A percentile compares a stretch with the other conserved stretches of the same genome.
These are phyloP conservation scores for Pholis gunnellus DNA, from an alignment of 2,113 vertebrate species.

Conservation along the genomic window DNA sequence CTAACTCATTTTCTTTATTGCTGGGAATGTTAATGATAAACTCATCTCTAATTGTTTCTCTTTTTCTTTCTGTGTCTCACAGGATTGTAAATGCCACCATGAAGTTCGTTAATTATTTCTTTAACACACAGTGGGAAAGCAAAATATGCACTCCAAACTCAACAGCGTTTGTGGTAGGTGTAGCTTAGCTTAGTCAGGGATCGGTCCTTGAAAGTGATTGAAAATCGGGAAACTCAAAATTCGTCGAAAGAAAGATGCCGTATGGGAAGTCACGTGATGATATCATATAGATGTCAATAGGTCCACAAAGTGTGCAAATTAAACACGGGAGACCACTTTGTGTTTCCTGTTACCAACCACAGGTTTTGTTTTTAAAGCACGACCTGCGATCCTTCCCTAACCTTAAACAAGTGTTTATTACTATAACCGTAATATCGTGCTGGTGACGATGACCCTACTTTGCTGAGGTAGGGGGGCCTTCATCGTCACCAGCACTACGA, in stretches of 20 bases:
- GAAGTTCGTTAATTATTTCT: constrained; percentile 13
- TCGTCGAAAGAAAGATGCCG: background rate
- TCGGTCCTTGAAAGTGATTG: background rate
- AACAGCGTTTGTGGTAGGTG: background rate
- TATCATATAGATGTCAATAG: background rate
- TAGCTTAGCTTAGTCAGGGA: background rate
- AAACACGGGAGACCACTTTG: background rate
- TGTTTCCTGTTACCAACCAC: background rate
- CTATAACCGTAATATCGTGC: no score
- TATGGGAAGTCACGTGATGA: background rate
- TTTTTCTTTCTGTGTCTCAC: background rate
- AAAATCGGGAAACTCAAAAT: background rate
- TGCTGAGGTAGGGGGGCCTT: no score
- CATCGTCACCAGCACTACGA: no score
- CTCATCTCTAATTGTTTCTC: constrained; percentile 19
- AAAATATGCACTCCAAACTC: background rate
- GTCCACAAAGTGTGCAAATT: background rate
- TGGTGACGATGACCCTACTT: background rate
- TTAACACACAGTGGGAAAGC: background rate
- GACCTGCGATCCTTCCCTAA: background rate
- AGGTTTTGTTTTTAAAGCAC: background rate
- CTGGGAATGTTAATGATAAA: constrained; percentile 27
- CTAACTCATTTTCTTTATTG: constrained; percentile 26
- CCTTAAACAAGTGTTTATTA: background rate
- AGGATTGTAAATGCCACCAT: constrained; percentile 27